A percentile compares a stretch with the other conserved stretches of the same genome.
Conservation (phyloP, 92 coral and sea anemone species). For the Galaxea fascicularis region DNA sequence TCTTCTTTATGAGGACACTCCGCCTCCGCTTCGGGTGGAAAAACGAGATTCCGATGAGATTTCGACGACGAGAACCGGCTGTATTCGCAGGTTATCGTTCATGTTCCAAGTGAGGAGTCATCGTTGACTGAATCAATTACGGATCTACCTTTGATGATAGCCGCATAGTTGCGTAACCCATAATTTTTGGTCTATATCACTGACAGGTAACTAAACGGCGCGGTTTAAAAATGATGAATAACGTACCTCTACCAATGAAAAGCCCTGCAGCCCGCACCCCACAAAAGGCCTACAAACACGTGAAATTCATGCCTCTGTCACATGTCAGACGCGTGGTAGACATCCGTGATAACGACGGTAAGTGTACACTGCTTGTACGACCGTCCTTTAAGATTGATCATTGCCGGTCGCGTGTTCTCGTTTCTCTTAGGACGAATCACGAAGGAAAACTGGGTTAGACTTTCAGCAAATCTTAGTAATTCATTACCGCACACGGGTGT, state of each 20-base stretch:
- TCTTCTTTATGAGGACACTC: too few relatives aligned
- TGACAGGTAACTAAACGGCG: slow-evolving; percentile 95
- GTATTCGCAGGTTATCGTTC: too few relatives aligned
- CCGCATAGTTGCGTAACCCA: background rate
- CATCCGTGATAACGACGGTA: slow-evolving; percentile 95
- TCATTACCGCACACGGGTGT: too few relatives aligned
- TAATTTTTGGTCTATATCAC: background rate
- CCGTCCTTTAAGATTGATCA: background rate
- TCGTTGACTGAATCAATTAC: too few relatives aligned
- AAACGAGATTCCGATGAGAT: too few relatives aligned
- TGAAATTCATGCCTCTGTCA: slow-evolving; percentile 92
- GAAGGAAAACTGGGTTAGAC: background rate
- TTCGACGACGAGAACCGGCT: too few relatives aligned
- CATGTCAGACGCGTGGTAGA: slow-evolving; percentile 94
- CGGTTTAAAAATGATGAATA: slow-evolving; percentile 74
- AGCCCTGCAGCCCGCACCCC: slow-evolving; percentile 95
- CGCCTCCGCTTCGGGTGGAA: too few relatives aligned
- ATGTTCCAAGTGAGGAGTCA: too few relatives aligned
- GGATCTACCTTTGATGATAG: too few relatives aligned
- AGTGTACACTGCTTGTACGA: background rate
- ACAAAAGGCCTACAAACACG: slow-evolving; percentile 94
- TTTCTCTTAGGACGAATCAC: background rate
- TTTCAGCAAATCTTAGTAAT: too few relatives aligned
- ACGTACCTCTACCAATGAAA: slow-evolving; percentile 83
- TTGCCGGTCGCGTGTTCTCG: background rate